Conservation (phyloP, 2,113 vertebrate genomes). For the Tyrannus savana region DNA sequence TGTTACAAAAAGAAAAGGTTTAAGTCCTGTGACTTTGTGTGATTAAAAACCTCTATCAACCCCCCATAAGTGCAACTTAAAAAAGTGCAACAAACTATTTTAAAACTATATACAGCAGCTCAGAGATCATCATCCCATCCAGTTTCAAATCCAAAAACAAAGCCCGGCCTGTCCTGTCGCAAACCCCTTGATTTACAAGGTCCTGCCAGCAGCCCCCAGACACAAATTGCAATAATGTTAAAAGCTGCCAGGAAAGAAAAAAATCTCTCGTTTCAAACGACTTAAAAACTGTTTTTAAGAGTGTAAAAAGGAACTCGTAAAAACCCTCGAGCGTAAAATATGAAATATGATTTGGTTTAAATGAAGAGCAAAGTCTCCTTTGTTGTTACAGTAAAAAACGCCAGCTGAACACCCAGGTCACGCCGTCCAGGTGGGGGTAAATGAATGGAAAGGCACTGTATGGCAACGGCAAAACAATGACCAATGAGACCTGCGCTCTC, state of each 20-base stretch:
- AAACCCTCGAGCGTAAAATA: constrained; percentile 97
- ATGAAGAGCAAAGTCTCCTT: constrained; percentile 95
- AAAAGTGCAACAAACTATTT: constrained; percentile 90
- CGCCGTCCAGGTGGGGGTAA: constrained; percentile 88
- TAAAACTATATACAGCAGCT: constrained; percentile 92
- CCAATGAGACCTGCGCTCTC: constrained; percentile 88
- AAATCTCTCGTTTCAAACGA: constrained; percentile 83
- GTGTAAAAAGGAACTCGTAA: constrained; percentile 99
- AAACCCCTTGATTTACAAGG: constrained; percentile 76
- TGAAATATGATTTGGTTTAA: constrained; percentile 99
- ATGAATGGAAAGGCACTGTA: constrained; percentile 98
- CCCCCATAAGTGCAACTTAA: constrained; percentile 96
- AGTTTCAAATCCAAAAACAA: constrained; percentile 79
- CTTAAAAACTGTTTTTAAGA: constrained; percentile 97
- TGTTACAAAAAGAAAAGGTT: constrained; percentile 87
- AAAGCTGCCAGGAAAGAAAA: constrained; percentile 92
- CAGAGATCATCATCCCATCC: constrained; percentile 78
- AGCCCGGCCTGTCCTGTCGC: constrained; percentile 75
- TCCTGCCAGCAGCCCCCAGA: constrained; percentile 82
- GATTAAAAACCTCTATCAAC: constrained; percentile 97
- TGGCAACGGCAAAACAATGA: constrained; percentile 89
- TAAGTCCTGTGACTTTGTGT: constrained; percentile 84
- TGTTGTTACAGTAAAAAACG: constrained; percentile 96
- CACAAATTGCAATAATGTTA: constrained; percentile 87
- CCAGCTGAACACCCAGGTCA: constrained; percentile 87